Percentiles rank a stretch among this genome's conserved stretches.
These are phyloP conservation scores for Aleiodes alternator DNA, from an alignment of 2,888 invertebrate genomes.

Conservation along the genomic window DNA sequence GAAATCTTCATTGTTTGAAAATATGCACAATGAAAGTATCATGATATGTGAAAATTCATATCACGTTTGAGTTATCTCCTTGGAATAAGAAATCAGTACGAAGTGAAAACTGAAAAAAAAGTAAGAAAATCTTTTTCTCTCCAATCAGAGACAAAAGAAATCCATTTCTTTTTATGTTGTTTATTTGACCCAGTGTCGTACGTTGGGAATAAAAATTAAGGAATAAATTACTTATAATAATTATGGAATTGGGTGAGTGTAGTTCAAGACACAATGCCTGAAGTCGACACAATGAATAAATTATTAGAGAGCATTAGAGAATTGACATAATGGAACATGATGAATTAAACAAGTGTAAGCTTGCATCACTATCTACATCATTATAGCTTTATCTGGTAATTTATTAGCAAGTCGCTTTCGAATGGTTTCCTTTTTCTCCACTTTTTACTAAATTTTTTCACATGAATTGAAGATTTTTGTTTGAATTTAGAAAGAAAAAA, in stretches of 20 bases:
- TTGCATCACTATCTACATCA: too few relatives aligned
- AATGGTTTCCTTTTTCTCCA: too few relatives aligned
- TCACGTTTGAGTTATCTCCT: too few relatives aligned
- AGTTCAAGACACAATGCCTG: constrained; percentile 7
- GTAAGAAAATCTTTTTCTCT: background rate
- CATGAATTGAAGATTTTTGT: too few relatives aligned
- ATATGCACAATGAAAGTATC: too few relatives aligned
- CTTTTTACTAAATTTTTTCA: too few relatives aligned
- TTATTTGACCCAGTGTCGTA: background rate
- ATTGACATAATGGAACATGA: constrained; percentile 17
- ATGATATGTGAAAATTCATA: too few relatives aligned
- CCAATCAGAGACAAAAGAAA: too few relatives aligned
- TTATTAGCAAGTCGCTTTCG: too few relatives aligned
- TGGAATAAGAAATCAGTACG: constrained; percentile 17
- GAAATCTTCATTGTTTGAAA: too few relatives aligned
- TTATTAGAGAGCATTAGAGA: constrained; percentile 22
- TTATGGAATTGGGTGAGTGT: constrained; percentile 13
- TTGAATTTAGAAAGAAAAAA: too few relatives aligned
- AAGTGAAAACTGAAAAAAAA: background rate
- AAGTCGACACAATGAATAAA: constrained; percentile 13
- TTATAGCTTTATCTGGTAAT: too few relatives aligned
- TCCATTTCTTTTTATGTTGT: constrained; percentile 2
- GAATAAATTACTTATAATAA: constrained; percentile 19
- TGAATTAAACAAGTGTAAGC: background rate
- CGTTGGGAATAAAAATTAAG: constrained; percentile 27